These are phyloP conservation scores for Quadroppia sp. DNA, from an alignment of 2,888 invertebrate genomes.

Conservation along the genomic window DNA sequence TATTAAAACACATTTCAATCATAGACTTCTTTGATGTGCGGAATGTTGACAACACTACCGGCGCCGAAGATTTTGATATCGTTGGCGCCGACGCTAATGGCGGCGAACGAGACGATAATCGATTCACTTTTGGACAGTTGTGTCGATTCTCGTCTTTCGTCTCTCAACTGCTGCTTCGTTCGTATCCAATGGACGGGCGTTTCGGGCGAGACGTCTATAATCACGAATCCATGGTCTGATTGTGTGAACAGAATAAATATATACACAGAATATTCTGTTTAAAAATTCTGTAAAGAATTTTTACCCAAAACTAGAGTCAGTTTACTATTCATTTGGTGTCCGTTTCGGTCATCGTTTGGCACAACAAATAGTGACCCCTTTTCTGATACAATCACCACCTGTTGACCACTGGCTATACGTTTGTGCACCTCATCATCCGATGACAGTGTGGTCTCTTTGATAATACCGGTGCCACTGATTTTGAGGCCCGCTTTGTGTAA, in stretches of 20 bases:
- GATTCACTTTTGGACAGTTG: not conserved
- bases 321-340: not conserved
- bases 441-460: too few relatives aligned
- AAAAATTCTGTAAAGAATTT: too few relatives aligned
- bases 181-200: not conserved
- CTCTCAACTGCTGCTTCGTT: not conserved
- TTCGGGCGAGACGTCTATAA: not conserved
- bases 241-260: not conserved
- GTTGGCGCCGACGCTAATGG: not conserved
- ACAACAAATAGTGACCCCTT: constrained; percentile 31
- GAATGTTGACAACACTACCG: not conserved
- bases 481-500: too few relatives aligned
- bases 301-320: constrained; percentile 5
- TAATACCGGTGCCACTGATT: too few relatives aligned
- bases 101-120: constrained; percentile 2
- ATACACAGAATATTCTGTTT: too few relatives aligned
- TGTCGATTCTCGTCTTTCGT: not conserved
- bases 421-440: not conserved
- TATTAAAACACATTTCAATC: too few relatives aligned
- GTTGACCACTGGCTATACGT: not conserved
- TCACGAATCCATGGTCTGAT: constrained; percentile 13
- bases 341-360: not conserved
- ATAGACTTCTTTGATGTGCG: not conserved
- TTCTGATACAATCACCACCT: constrained; percentile 1
- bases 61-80: constrained; percentile 7